Conservation (phyloP, 1,140 invertebrate species). For the Micrasema minimum region DNA sequence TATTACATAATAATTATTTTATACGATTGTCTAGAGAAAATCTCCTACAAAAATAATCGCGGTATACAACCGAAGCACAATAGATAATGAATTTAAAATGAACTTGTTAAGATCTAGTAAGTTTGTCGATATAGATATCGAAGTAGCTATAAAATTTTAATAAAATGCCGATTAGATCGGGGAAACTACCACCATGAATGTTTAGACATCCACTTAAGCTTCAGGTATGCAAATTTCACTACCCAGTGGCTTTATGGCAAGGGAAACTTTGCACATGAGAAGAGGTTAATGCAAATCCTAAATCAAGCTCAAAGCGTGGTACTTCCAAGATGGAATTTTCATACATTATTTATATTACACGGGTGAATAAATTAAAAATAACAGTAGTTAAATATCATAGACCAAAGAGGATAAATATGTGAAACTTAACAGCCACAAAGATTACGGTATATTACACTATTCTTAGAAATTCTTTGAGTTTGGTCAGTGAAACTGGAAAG, state of each 20-base stretch:
- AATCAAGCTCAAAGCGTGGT: background rate
- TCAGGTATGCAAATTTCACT: slow-evolving; percentile 27
- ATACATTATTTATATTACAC: background rate
- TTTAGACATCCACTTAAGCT: slow-evolving; percentile 4
- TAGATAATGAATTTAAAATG: background rate
- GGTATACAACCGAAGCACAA: too few species aligned
- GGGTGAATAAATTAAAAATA: background rate
- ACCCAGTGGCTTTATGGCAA: slow-evolving; percentile 23
- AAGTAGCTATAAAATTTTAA: slow-evolving; percentile 2
- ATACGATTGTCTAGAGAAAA: too few species aligned
- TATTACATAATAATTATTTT: too few species aligned
- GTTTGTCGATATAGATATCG: background rate
- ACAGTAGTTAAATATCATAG: background rate
- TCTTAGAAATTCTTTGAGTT: background rate
- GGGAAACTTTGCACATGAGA: slow-evolving; percentile 26
- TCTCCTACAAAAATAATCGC: too few species aligned
- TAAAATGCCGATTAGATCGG: slow-evolving; percentile 10
- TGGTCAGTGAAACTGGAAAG: slow-evolving; percentile 7
- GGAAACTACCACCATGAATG: slow-evolving; percentile 13
- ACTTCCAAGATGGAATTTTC: background rate
- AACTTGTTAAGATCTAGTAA: too few species aligned
- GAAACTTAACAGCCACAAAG: background rate
- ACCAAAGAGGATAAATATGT: background rate
- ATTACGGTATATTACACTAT: background rate
- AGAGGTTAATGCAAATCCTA: slow-evolving; percentile 34